phyloP scores from a whole-genome alignment of 2,113 vertebrate species.

The Rhinoderma darwinii region DNA sequence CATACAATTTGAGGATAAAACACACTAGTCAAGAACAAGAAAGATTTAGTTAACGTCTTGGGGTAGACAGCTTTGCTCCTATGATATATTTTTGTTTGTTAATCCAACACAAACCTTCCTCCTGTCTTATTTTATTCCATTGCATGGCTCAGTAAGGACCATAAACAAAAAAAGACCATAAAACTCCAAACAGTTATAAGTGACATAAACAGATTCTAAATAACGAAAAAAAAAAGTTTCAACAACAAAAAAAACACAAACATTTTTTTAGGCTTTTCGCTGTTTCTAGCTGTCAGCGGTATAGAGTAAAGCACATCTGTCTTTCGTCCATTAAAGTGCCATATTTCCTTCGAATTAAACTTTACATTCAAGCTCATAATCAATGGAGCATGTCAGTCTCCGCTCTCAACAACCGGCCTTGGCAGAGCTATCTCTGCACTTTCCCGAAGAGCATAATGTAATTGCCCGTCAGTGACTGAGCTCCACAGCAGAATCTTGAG shows the following conservation, averaged over 20 bases:
- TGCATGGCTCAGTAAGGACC: not conserved
- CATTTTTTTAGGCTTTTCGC: not conserved
- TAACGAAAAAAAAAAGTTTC: constrained; percentile 22
- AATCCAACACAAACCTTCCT: not conserved
- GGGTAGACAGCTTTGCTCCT: no score
- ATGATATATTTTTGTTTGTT: not conserved
- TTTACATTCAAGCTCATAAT: constrained; percentile 40
- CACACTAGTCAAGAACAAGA: not conserved
- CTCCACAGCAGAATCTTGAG: constrained; percentile 37
- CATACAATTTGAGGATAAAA: not conserved
- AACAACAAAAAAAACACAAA: not conserved
- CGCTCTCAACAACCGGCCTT: constrained; percentile 31
- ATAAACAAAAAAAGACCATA: not conserved
- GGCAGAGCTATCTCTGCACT: not conserved
- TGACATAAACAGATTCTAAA: not conserved
- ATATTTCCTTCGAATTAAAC: constrained; percentile 40
- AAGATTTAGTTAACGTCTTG: no score
- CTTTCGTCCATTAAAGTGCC: constrained; percentile 41
- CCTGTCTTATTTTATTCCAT: not conserved
- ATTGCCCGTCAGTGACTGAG: constrained; percentile 46
- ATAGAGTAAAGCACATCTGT: constrained; percentile 43
- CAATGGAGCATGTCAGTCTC: constrained; percentile 41
- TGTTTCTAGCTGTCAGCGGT: constrained; percentile 24
- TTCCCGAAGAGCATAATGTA: constrained; percentile 32
- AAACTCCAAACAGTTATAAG: not conserved